These are phyloP conservation scores for Simalia tracyae DNA, from an alignment of 2,797 vertebrate species.

Conservation along the genomic window DNA sequence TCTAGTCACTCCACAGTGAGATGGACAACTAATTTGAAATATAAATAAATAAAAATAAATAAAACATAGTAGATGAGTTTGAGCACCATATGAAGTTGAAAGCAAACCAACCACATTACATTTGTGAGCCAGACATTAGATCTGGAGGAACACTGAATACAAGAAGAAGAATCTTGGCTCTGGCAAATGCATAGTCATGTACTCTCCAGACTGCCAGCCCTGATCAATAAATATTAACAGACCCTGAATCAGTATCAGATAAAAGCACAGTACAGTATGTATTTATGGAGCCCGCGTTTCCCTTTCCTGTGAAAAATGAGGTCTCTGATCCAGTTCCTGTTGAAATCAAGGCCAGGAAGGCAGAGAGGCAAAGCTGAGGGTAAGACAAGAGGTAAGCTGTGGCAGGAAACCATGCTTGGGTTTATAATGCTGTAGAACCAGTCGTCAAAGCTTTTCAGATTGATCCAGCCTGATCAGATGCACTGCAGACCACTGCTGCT, in stretches of 20 bases:
- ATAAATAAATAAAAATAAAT: no score
- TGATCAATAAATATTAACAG: neutral
- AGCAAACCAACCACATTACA: no score
- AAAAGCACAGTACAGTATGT: neutral
- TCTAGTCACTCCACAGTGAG: no score
- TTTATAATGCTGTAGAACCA: neutral
- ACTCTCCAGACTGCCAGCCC: neutral
- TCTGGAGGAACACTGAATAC: neutral
- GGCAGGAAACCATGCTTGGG: no score
- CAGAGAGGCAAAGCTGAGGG: neutral
- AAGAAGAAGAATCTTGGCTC: neutral
- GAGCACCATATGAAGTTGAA: no score
- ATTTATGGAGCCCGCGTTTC: neutral
- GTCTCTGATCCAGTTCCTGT: neutral
- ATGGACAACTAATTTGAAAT: no score
- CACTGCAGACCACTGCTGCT: neutral
- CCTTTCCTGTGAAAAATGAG: neutral
- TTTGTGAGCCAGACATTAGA: no score
- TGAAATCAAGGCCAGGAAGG: neutral
- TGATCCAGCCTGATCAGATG: neutral
- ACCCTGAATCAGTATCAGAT: neutral
- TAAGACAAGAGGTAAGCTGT: neutral
- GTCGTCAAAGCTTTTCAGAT: neutral
- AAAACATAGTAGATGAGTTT: no score
- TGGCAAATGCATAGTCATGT: neutral